Evolutionary conservation across 2,797 vertebrate species (phyloP).

Genomic region (Rhyacichthys aspro): DNA sequence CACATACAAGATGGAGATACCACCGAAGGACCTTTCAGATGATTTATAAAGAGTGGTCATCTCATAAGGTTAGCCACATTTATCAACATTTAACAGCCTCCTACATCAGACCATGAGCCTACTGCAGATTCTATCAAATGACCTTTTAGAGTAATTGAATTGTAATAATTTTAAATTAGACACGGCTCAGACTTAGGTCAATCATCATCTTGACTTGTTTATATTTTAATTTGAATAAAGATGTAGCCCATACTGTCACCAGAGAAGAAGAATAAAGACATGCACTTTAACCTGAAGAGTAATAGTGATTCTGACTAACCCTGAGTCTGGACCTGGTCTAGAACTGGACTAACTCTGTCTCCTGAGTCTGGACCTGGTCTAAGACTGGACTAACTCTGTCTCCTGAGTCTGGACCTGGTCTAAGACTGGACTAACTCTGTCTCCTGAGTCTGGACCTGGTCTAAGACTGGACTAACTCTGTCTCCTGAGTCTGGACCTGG

Average conservation of each 20-base stretch:
- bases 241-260: constrained; percentile 15
- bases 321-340: too few species aligned
- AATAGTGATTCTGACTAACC: constrained; percentile 15
- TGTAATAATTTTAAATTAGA: constrained; percentile 48
- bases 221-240: constrained; percentile 25
- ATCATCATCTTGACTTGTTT: too few species aligned
- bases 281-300: neutral
- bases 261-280: neutral
- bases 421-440: too few species aligned
- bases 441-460: too few species aligned
- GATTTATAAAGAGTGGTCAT: neutral
- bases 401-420: too few species aligned
- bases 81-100: constrained; percentile 22
- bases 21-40: neutral
- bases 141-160: constrained; percentile 56
- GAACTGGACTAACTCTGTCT: too few species aligned
- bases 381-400: too few species aligned
- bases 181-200: constrained; percentile 32
- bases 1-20: too few species aligned
- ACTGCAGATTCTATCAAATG: constrained; percentile 20
- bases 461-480: too few species aligned
- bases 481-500: too few species aligned
- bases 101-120: neutral
- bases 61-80: constrained; percentile 8
- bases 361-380: too few species aligned